Conservation (phyloP, 2,797 vertebrate genomes). For the Atherinosoma microstoma region DNA sequence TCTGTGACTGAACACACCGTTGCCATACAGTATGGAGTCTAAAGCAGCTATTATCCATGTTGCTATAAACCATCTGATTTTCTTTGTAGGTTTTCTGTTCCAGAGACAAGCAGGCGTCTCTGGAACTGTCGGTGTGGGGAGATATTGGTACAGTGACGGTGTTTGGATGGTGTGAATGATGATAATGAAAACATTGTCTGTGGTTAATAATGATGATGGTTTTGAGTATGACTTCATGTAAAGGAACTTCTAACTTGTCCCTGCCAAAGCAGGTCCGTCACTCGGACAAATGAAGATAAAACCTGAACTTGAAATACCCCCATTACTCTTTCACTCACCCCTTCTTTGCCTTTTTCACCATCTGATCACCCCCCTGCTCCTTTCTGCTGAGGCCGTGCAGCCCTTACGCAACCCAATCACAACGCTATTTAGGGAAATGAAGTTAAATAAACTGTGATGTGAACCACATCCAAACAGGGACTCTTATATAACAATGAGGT, state of each 20-base stretch:
- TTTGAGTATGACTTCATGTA: constrained; percentile 32
- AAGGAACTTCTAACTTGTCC: not conserved
- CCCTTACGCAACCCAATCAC: constrained; percentile 79
- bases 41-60: not conserved
- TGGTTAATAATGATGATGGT: not conserved
- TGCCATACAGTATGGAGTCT: not conserved
- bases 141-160: not conserved
- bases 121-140: not conserved
- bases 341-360: constrained; percentile 7
- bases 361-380: constrained; percentile 2
- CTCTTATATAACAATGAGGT: constrained; percentile 81
- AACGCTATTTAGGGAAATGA: constrained; percentile 76
- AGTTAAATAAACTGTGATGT: constrained; percentile 81
- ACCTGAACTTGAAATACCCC: constrained; percentile 30
- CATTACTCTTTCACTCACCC: constrained; percentile 30
- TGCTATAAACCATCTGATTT: too few species aligned
- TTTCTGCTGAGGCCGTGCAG: constrained; percentile 39
- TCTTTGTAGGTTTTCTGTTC: not conserved
- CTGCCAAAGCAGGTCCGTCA: constrained; percentile 30
- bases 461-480: constrained; percentile 70
- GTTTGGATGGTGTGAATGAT: not conserved
- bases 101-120: constrained; percentile 4
- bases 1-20: too few species aligned
- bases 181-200: constrained; percentile 1
- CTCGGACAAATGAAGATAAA: constrained; percentile 40